Evolutionary conservation across 2,888 invertebrate genomes (phyloP).

Genomic region (Conomelus anceps): DNA sequence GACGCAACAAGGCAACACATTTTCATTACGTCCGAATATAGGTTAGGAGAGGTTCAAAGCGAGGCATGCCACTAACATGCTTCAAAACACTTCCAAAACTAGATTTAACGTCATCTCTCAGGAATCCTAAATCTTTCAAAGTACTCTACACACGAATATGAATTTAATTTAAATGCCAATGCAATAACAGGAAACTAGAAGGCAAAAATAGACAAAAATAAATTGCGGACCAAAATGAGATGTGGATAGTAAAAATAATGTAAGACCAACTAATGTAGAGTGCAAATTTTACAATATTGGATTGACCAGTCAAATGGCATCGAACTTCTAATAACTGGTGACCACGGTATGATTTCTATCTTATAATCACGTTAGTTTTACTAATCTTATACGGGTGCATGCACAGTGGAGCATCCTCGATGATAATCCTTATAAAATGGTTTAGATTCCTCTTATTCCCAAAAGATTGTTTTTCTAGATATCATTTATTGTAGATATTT

Average conservation of each 20-base stretch:
- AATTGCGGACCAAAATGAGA: not conserved
- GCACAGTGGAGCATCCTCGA: too few relatives aligned
- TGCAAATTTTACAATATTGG: too few relatives aligned
- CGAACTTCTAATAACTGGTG: too few relatives aligned
- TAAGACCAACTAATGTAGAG: not conserved
- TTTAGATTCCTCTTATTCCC: too few relatives aligned
- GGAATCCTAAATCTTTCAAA: not conserved
- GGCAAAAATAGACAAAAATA: not conserved
- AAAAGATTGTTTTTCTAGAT: too few relatives aligned
- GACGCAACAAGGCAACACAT: not conserved
- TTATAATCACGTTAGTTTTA: too few relatives aligned
- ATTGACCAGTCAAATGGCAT: too few relatives aligned
- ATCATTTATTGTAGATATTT: too few relatives aligned
- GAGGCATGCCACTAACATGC: not conserved
- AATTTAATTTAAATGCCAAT: not conserved
- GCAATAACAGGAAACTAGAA: not conserved
- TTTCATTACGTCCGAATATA: not conserved
- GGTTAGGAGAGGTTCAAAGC: not conserved
- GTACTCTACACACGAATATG: not conserved
- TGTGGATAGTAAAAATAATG: not conserved
- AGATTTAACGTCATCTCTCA: not conserved
- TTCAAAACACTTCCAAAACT: not conserved
- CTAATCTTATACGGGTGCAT: too few relatives aligned
- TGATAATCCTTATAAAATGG: too few relatives aligned
- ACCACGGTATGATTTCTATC: too few relatives aligned